Evolutionary conservation across 2,113 vertebrate species (phyloP), one percentile per base, ranked within the genome.

Genomic region (Chionis minor): DNA sequence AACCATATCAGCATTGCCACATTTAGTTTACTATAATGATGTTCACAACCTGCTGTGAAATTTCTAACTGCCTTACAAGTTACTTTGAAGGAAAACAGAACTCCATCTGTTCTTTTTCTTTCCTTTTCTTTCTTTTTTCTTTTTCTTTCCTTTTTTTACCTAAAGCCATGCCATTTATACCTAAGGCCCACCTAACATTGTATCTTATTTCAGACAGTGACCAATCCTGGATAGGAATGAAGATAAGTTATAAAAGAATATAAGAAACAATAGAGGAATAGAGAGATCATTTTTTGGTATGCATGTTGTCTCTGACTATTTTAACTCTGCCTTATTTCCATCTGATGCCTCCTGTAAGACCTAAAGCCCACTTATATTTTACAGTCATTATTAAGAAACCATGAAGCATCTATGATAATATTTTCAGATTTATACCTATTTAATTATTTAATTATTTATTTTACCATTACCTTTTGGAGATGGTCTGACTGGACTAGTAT

Each of bases 1-100:
- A 45, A 15, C 8, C 4, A 0, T 35, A 73, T 59, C n/a, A 42
- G 1, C 0, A 1, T 21, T 35, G 12, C 4, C 10, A 12, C 22
- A 20, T 42, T 62, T 62, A 71, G 7, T 92, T 65, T 55, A 28
- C 12, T 49, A 69, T 14, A 86, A 63, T 8, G 21, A 19, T 32
- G 8, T 56, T 27, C 26, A 58, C 15, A 65, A 22, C 10, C 3
- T 66, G 9, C 44, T 66, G 22, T 42, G 35, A 78, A 77, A 47
- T 42, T 62, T 84, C 12, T 16, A 19, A 35, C 8, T 40, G 1
- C 10, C 7, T 45, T 71, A 10, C 12, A 52, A 82, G 10, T 54
- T 71, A 71, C 27, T 82, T 63, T 33, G 6, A 59, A 58, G 10
- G 66, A 74, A 58, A 78, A 1, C 8, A 81, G 10, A 66, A 61